phyloP scores from a whole-genome alignment of 1,140 invertebrate genomes.

The Cataglyphis hispanica region DNA sequence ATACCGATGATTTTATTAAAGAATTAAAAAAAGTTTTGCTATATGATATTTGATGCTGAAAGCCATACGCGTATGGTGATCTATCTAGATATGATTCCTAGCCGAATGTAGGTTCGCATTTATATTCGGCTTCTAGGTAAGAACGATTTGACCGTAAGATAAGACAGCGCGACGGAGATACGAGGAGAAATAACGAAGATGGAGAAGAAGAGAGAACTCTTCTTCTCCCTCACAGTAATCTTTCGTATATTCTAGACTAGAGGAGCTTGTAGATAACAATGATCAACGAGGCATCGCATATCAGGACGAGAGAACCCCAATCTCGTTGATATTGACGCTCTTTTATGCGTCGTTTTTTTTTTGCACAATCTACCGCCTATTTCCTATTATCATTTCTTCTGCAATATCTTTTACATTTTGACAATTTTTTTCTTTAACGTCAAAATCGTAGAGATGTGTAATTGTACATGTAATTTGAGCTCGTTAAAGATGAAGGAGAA shows the following conservation, averaged over 20 bases:
- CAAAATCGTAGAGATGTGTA: constrained; percentile 88
- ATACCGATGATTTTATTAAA: neutral
- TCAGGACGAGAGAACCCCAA: constrained; percentile 95
- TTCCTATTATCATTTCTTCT: constrained; percentile 95
- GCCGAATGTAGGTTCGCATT: constrained; percentile 25
- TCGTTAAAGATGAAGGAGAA: neutral
- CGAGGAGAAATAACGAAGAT: constrained; percentile 30
- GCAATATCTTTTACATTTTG: constrained; percentile 85
- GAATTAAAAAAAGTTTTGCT: neutral
- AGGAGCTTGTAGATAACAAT: constrained; percentile 93
- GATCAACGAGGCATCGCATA: constrained; percentile 88
- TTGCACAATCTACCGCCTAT: constrained; percentile 82
- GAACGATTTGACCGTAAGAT: constrained; percentile 58
- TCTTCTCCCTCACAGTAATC: constrained; percentile 91
- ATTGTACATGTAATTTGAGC: no score
- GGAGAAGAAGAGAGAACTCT: constrained; percentile 74
- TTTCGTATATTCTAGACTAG: constrained; percentile 94
- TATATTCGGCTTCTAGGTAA: constrained; percentile 47
- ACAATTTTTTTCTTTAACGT: constrained; percentile 93
- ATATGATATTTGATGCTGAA: neutral
- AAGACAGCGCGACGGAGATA: constrained; percentile 5
- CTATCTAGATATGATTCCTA: neutral
- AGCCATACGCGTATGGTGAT: neutral
- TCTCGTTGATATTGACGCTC: constrained; percentile 82
- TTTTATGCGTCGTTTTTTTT: constrained; percentile 53